Conservation (phyloP, 2,113 vertebrate species). For the Zootoca vivipara region DNA sequence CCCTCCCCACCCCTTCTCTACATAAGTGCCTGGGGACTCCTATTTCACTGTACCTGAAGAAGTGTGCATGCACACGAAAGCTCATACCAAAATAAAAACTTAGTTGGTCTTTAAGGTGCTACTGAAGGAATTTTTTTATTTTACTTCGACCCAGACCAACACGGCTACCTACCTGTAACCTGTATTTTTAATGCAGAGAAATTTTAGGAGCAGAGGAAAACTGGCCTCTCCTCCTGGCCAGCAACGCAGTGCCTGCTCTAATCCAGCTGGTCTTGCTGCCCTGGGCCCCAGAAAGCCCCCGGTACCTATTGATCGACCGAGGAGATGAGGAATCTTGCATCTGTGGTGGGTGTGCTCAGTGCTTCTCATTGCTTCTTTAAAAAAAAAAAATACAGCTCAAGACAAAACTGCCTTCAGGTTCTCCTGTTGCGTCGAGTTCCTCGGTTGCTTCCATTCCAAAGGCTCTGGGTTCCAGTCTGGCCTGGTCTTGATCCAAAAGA, state of each 20-base stretch:
- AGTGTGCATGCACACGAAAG: too few species aligned
- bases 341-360: constrained; percentile 73
- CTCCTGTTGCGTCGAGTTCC: background rate
- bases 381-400: background rate
- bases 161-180: too few species aligned
- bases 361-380: too few species aligned
- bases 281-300: constrained; percentile 90
- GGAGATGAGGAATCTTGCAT: constrained; percentile 85
- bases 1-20: too few species aligned
- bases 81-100: too few species aligned
- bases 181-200: constrained; percentile 75
- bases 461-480: background rate
- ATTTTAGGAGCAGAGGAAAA: constrained; percentile 82
- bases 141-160: too few species aligned
- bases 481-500: background rate
- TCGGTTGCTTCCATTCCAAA: background rate
- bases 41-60: too few species aligned
- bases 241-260: constrained; percentile 85
- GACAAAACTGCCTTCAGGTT: background rate
- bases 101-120: too few species aligned
- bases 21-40: too few species aligned
- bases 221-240: constrained; percentile 89
- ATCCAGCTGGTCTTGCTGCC: constrained; percentile 87
- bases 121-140: too few species aligned
- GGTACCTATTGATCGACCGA: constrained; percentile 89